Evolutionary conservation across 2,888 invertebrate genomes (phyloP), one percentile per base, ranked within the genome.

Genomic region (Volucella zonaria): DNA sequence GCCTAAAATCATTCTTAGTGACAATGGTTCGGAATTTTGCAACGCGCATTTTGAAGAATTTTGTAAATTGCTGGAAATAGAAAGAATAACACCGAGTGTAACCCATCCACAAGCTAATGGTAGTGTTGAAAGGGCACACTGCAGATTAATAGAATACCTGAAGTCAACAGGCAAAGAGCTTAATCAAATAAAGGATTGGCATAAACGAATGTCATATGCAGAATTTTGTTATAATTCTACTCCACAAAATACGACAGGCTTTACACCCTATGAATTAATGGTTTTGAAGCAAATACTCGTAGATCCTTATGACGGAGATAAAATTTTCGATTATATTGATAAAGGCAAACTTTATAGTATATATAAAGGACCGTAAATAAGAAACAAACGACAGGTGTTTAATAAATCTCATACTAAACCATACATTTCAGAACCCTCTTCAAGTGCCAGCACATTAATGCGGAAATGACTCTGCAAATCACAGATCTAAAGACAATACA

Each of bases 21-120:
- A 81, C 43, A 62, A 77, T 23, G 70, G 73, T 0, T 23, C 38
- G 8, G 51, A 77, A 45, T 23, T 12, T 11, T 18, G 52, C 1
- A 52, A 52, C 52, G 12, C 9, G 3, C 18, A 51, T 12, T 51
- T 51, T 38, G 66, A 66, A 23, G 66, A 66, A 14, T 66, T 66
- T 51, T 51, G 40, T 10, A 40, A 51, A 31, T 15, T 52, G 6
- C 15, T 66, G 38, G 40, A 11, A 31, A 64, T 64, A 10, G 23
- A 40, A 52, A 31, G 31, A 31, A 52, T 52, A 52, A 31, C 52
- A 1, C 23, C 52, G 18, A 52, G 52, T 18, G 54, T 54, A 23
- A 31, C 23, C 12, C 11, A 54, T 23, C 31, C 66, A 66, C 40
- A 66, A 10, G 45, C 62, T 10, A 62, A 62, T 14, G 62, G 31